Evolutionary conservation across 2,113 vertebrate species (phyloP).

Genomic region (Passer domesticus): DNA sequence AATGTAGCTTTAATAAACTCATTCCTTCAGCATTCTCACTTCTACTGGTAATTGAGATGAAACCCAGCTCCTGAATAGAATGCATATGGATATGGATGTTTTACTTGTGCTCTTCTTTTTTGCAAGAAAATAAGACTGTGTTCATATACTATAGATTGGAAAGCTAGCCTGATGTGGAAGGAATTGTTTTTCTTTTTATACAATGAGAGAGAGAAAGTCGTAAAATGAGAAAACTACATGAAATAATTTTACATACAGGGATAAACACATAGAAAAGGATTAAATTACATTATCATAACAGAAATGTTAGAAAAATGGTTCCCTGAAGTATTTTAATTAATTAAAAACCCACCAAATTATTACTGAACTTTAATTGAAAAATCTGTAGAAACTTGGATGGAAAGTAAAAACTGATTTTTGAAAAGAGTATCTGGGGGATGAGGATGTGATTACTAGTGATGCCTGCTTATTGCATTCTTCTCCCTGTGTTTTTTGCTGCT

Average conservation of each 20-base stretch:
- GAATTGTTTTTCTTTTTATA: background rate
- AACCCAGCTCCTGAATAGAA: slow-evolving; percentile 4
- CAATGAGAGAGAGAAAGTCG: background rate
- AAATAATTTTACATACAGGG: slow-evolving; percentile 42
- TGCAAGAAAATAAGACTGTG: slow-evolving; percentile 16
- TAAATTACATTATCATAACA: slow-evolving; percentile 37
- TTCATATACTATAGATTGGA: background rate
- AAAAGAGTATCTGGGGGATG: slow-evolving; percentile 8
- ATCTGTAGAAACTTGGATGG: slow-evolving; percentile 25
- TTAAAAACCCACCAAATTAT: slow-evolving; percentile 38
- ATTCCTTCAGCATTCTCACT: background rate
- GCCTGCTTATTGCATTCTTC: background rate
- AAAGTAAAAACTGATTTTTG: slow-evolving; percentile 7
- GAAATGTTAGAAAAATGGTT: slow-evolving; percentile 20
- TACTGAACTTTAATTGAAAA: slow-evolving; percentile 61
- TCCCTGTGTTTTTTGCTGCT: background rate
- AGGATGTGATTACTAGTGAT: slow-evolving; percentile 30
- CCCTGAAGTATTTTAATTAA: slow-evolving; percentile 66
- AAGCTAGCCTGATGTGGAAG: background rate
- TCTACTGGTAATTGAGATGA: slow-evolving; percentile 10
- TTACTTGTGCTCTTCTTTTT: slow-evolving; percentile 17
- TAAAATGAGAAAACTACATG: slow-evolving; percentile 18
- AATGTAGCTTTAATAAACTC: slow-evolving; percentile 5
- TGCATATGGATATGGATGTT: background rate
- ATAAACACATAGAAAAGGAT: slow-evolving; percentile 36